A percentile compares a stretch with the other conserved stretches of the same genome.
Evolutionary conservation across 2,888 invertebrate genomes (phyloP).

Genomic region (Leptodirus hochenwartii): DNA sequence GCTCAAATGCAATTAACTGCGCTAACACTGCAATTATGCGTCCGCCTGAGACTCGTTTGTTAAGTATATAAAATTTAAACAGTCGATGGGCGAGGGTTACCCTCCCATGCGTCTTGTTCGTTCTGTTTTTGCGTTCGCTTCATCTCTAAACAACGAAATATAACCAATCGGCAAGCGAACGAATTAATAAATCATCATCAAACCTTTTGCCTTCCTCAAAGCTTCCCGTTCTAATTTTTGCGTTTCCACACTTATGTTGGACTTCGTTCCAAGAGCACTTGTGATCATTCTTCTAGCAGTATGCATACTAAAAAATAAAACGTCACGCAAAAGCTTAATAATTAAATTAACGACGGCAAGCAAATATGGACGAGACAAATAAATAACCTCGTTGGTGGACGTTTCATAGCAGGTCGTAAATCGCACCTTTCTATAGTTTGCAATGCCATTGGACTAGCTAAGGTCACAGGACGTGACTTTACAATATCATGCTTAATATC

Average conservation of each 20-base stretch:
- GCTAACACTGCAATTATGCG: too few species aligned
- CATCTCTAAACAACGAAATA: slow-evolving; percentile 17
- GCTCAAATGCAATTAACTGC: too few species aligned
- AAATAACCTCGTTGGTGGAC: slow-evolving; percentile 25
- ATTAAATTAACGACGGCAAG: too few species aligned
- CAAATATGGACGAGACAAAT: too few species aligned
- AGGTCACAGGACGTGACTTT: slow-evolving; percentile 24
- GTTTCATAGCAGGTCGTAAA: slow-evolving; percentile 25
- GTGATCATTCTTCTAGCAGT: slow-evolving; percentile 25
- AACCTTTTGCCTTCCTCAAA: slow-evolving; percentile 23
- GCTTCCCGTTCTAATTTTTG: slow-evolving; percentile 21
- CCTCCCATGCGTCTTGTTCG: slow-evolving; percentile 27
- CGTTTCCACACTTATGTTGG: slow-evolving; percentile 21
- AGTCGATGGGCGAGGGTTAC: slow-evolving; percentile 19
- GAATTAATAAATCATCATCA: slow-evolving; percentile 3
- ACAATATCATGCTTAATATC: slow-evolving; percentile 21
- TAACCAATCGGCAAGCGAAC: slow-evolving; percentile 3
- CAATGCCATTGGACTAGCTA: slow-evolving; percentile 19
- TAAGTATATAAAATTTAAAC: slow-evolving; percentile 10
- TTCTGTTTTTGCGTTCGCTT: slow-evolving; percentile 20
- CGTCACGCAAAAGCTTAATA: too few species aligned
- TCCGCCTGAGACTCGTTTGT: too few species aligned
- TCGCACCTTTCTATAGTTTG: slow-evolving; percentile 21
- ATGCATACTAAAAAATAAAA: too few species aligned
- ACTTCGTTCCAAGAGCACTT: slow-evolving; percentile 23